Evolutionary conservation across 2,113 vertebrate genomes (phyloP).

Genomic region (Pavo muticus): DNA sequence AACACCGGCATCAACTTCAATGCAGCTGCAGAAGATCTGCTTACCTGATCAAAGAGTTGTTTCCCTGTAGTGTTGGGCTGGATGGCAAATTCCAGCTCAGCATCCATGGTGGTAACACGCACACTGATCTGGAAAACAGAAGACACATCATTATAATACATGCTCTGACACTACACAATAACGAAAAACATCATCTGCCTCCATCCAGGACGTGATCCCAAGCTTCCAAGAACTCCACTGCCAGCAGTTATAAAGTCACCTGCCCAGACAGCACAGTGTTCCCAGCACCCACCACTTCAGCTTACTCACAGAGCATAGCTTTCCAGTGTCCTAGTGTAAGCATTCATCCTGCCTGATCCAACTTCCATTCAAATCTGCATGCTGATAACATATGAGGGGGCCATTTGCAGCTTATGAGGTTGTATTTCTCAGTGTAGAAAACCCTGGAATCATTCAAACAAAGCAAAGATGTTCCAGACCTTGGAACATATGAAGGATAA

Average conservation of each 20-base stretch:
- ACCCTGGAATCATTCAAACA: neutral
- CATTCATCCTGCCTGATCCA: neutral
- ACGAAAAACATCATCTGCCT: neutral
- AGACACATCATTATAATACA: neutral
- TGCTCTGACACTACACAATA: neutral
- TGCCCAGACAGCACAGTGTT: neutral
- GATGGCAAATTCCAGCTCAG: constrained; percentile 98
- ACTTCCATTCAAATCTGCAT: neutral
- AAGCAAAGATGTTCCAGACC: neutral
- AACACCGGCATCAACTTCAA: neutral
- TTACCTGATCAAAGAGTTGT: constrained; percentile 97
- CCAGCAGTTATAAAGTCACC: neutral
- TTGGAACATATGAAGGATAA: neutral
- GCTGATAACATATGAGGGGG: neutral
- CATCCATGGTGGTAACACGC: constrained; percentile 96
- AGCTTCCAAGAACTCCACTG: neutral
- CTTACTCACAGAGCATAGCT: neutral
- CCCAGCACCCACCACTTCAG: neutral
- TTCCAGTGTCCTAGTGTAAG: neutral
- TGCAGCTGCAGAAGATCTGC: neutral
- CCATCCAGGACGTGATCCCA: neutral
- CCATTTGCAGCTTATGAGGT: neutral
- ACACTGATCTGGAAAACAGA: constrained; percentile 88
- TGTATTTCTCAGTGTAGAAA: neutral
- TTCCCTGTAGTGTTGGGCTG: constrained; percentile 97